These are phyloP conservation scores for Dendrocincla fuliginosa DNA, from an alignment of 2,797 vertebrate species.

Conservation along the genomic window DNA sequence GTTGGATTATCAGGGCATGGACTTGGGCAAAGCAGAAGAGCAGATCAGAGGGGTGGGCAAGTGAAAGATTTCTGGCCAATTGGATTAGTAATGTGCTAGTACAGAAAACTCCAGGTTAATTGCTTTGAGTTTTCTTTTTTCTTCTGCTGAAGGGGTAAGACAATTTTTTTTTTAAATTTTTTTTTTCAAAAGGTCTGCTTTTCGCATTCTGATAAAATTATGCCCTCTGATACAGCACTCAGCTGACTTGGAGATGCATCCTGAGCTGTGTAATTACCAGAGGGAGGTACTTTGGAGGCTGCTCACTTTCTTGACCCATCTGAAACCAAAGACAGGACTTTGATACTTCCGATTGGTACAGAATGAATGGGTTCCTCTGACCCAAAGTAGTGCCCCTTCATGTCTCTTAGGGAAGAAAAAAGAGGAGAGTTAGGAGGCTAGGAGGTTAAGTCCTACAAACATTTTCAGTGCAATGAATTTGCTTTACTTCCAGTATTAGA, in stretches of 20 bases:
- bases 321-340: not conserved
- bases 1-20: not conserved
- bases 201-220: not conserved
- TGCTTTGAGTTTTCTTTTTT: not conserved
- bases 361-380: not conserved
- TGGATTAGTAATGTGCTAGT: not conserved
- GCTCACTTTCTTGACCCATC: not conserved
- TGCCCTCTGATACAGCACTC: fast-evolving
- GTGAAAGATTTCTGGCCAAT: not conserved
- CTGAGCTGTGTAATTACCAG: not conserved
- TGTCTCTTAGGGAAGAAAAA: not conserved
- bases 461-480: not conserved
- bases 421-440: not conserved
- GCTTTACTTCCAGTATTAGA: not conserved
- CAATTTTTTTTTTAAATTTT: fast-evolving
- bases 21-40: not conserved
- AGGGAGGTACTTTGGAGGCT: not conserved
- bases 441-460: not conserved
- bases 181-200: not conserved
- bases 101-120: not conserved
- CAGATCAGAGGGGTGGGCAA: not conserved
- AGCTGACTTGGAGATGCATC: not conserved
- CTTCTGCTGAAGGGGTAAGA: not conserved
- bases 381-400: not conserved
- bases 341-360: not conserved